These are phyloP conservation scores for Coreius guichenoti DNA, from an alignment of 2,797 vertebrate genomes.

Conservation along the genomic window DNA sequence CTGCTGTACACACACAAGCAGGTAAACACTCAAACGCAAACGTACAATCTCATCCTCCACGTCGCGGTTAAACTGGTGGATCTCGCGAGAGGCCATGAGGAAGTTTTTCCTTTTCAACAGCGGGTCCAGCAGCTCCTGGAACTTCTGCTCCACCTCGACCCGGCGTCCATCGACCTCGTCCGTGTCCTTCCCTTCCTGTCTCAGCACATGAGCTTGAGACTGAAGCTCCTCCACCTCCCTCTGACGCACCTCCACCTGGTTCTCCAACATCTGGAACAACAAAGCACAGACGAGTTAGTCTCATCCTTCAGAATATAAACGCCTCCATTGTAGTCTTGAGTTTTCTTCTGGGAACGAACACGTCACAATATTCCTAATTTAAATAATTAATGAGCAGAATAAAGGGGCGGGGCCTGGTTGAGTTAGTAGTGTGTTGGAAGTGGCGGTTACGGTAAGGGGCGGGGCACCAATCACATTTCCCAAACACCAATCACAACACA, in stretches of 20 bases:
- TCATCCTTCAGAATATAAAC: not conserved
- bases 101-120: slow-evolving; percentile 83
- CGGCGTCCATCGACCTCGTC: slow-evolving; percentile 88
- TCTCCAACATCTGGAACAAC: slow-evolving; percentile 84
- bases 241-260: slow-evolving; percentile 90
- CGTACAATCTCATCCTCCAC: slow-evolving; percentile 91
- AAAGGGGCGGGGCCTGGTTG: too few relatives aligned
- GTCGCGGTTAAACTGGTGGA: slow-evolving; percentile 91
- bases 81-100: slow-evolving; percentile 86
- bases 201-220: slow-evolving; percentile 83
- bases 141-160: slow-evolving; percentile 83
- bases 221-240: slow-evolving; percentile 88
- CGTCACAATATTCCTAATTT: too few relatives aligned
- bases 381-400: too few relatives aligned
- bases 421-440: too few relatives aligned
- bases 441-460: too few relatives aligned
- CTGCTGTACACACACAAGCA: not conserved
- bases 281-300: too few relatives aligned
- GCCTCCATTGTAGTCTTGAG: too few relatives aligned
- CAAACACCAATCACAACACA: too few relatives aligned
- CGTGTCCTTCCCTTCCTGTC: slow-evolving; percentile 85
- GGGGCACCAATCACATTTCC: too few relatives aligned
- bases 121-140: slow-evolving; percentile 83
- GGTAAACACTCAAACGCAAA: slow-evolving; percentile 45
- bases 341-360: too few relatives aligned